phyloP scores from a whole-genome alignment of 2,113 vertebrate species.

The Catagonus wagneri region DNA sequence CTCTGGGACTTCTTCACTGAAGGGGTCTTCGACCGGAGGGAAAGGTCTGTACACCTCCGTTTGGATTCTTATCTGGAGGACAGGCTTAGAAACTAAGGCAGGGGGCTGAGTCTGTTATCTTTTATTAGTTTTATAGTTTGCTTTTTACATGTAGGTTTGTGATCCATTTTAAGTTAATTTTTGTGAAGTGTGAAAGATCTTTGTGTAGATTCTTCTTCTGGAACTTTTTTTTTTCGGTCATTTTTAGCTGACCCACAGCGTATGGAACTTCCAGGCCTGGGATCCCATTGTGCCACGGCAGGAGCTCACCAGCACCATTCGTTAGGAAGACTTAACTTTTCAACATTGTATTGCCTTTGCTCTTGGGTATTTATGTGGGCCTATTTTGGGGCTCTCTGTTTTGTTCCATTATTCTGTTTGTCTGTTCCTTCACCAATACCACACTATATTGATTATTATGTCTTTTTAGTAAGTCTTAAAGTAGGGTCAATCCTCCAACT shows the following conservation, averaged over 20 bases:
- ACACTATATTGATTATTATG: not conserved
- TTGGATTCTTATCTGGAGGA: fast-evolving
- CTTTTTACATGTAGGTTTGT: not conserved
- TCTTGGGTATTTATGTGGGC: not conserved
- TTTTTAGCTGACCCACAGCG: too few species aligned
- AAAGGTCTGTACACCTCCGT: fast-evolving
- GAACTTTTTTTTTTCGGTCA: not conserved
- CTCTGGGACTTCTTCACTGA: not conserved
- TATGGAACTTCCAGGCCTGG: too few species aligned
- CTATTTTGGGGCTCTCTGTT: not conserved
- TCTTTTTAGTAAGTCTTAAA: not conserved
- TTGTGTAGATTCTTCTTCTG: not conserved
- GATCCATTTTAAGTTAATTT: not conserved
- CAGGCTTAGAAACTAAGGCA: too few species aligned
- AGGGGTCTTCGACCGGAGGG: too few species aligned
- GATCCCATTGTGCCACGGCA: too few species aligned
- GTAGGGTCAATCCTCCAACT: not conserved
- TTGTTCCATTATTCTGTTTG: not conserved
- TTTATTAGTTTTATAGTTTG: not conserved
- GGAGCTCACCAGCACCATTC: not conserved
- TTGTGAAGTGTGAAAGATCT: not conserved
- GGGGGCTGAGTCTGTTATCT: not conserved
- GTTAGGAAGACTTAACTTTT: not conserved
- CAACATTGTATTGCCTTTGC: not conserved
- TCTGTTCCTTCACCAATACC: not conserved